Evolutionary conservation across 1,140 invertebrate genomes (phyloP).

Genomic region (Paraescarpia echinospica): DNA sequence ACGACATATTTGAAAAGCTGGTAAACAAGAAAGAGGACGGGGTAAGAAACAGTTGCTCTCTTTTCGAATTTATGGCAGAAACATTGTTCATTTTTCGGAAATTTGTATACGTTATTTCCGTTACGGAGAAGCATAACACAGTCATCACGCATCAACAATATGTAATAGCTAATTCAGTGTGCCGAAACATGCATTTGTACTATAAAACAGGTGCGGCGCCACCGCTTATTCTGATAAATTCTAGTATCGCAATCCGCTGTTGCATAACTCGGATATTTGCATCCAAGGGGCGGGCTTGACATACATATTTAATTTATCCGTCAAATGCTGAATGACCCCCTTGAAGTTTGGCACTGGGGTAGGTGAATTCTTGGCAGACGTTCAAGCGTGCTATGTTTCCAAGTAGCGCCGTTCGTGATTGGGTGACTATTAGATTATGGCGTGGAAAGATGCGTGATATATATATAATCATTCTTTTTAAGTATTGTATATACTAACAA

Average conservation of each 20-base stretch:
- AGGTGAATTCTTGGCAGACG: background rate
- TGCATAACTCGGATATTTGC: background rate
- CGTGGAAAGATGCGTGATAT: background rate
- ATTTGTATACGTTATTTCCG: background rate
- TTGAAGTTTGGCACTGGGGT: background rate
- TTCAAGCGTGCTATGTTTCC: background rate
- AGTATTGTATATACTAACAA: no score
- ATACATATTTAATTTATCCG: background rate
- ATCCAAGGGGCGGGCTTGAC: background rate
- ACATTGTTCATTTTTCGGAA: background rate
- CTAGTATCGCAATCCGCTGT: background rate
- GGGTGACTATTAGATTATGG: background rate
- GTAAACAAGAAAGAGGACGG: background rate
- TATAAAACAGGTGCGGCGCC: background rate
- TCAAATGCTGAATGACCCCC: background rate
- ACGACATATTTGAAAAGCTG: background rate
- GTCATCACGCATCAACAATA: background rate
- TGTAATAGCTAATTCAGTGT: background rate
- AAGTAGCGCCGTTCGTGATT: background rate
- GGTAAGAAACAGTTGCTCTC: background rate
- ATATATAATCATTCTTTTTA: no score
- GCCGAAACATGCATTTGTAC: background rate
- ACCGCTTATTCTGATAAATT: background rate
- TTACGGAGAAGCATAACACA: background rate
- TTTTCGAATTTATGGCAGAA: no score